Evolutionary conservation across 2,797 vertebrate species (phyloP).

Genomic region (Leuciscus waleckii): DNA sequence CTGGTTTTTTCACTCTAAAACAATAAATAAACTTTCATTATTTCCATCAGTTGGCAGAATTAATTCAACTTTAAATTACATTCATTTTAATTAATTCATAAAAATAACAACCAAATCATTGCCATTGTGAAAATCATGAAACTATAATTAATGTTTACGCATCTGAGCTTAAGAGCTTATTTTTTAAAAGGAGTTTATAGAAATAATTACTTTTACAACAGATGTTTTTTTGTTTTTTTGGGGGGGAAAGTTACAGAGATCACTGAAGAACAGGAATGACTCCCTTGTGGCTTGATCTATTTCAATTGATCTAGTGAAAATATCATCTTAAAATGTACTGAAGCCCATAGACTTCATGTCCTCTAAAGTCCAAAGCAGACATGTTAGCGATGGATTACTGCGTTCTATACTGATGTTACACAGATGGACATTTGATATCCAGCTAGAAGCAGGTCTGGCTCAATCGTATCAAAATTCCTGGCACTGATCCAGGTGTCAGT

Average conservation of each 20-base stretch:
- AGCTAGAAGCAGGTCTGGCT: background rate
- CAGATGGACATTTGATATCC: slow-evolving; percentile 13
- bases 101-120: background rate
- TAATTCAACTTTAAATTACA: background rate
- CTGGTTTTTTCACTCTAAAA: background rate
- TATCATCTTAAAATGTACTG: background rate
- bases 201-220: background rate
- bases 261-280: background rate
- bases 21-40: background rate
- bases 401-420: background rate
- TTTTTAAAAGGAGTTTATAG: background rate
- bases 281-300: background rate
- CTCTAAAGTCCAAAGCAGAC: background rate
- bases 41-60: background rate
- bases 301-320: background rate
- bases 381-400: background rate
- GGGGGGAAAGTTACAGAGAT: background rate
- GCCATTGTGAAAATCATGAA: background rate
- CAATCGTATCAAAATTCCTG: slow-evolving; percentile 20
- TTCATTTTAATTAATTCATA: background rate
- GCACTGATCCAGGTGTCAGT: slow-evolving; percentile 19
- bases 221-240: too few relatives aligned
- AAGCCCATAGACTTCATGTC: background rate
- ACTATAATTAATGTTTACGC: background rate
- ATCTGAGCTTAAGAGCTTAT: background rate